Evolutionary conservation across 2,113 vertebrate genomes (phyloP).

Genomic region (Polyodon spathula): DNA sequence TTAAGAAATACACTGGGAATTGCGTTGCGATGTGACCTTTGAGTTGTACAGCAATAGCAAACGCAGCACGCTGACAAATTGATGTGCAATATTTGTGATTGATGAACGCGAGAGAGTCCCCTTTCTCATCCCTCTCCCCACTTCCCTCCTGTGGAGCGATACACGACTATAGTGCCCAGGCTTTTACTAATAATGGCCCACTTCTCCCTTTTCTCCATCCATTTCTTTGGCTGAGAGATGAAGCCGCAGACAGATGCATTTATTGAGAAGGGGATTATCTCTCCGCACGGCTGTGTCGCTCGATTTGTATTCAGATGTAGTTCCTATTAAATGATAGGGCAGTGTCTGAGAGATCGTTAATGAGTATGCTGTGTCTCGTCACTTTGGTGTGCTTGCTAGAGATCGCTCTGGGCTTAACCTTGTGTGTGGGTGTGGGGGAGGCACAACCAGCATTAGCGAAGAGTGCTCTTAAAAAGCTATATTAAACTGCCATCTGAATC

Average conservation of each 20-base stretch:
- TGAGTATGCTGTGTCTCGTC: constrained; percentile 11
- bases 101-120: constrained; percentile 2
- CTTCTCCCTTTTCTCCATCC: constrained; percentile 1
- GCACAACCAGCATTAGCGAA: too few species aligned
- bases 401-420: constrained; percentile 7
- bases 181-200: constrained; percentile 1
- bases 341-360: constrained; percentile 17
- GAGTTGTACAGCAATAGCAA: neutral
- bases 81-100: constrained; percentile 10
- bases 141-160: neutral
- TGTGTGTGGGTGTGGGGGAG: neutral
- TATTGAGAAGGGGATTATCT: constrained; percentile 13
- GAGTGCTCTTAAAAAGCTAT: too few species aligned
- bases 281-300: constrained; percentile 30
- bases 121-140: neutral
- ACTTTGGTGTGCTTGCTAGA: neutral
- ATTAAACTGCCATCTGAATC: too few species aligned
- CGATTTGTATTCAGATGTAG: constrained; percentile 31
- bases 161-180: neutral
- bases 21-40: constrained; percentile 1
- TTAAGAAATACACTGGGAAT: constrained; percentile 13
- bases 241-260: neutral
- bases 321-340: constrained; percentile 26
- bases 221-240: constrained; percentile 1
- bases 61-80: neutral